Conservation (phyloP, 1,140 invertebrate genomes). For the Mya arenaria region DNA sequence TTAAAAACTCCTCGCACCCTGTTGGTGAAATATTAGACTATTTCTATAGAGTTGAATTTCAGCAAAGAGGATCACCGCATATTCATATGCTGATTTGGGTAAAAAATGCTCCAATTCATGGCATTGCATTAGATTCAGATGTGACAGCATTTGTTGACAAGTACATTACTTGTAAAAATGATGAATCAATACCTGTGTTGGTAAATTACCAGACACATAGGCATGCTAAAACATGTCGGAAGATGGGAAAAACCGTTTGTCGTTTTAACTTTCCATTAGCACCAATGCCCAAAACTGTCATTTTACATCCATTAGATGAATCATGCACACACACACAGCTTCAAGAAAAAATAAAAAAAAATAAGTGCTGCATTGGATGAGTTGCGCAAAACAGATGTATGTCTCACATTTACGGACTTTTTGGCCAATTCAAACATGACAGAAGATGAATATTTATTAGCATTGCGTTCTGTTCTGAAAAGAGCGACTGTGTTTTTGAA, state of each 20-base stretch:
- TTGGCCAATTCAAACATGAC: background rate
- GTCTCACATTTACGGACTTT: background rate
- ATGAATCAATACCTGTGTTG: conserved; percentile 12
- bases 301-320: conserved; percentile 54
- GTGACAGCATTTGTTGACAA: conserved; percentile 56
- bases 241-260: conserved; percentile 57
- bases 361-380: background rate
- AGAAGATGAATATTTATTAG: conserved; percentile 9
- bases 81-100: conserved; percentile 80
- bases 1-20: conserved; percentile 19
- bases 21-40: conserved; percentile 62
- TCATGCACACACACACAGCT: background rate
- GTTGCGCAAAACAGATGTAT: background rate
- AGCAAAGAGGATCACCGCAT: conserved; percentile 81
- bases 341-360: background rate
- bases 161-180: conserved; percentile 47
- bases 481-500: conserved; percentile 34
- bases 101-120: conserved; percentile 73
- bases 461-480: background rate
- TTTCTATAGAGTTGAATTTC: conserved; percentile 79
- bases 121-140: background rate
- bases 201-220: conserved; percentile 59
- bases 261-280: conserved; percentile 62
- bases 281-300: conserved; percentile 55
- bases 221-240: conserved; percentile 62